Base-by-base conservation (phyloP, 2,113 vertebrate genomes). In the Apistogramma diplotaenia region DNA sequence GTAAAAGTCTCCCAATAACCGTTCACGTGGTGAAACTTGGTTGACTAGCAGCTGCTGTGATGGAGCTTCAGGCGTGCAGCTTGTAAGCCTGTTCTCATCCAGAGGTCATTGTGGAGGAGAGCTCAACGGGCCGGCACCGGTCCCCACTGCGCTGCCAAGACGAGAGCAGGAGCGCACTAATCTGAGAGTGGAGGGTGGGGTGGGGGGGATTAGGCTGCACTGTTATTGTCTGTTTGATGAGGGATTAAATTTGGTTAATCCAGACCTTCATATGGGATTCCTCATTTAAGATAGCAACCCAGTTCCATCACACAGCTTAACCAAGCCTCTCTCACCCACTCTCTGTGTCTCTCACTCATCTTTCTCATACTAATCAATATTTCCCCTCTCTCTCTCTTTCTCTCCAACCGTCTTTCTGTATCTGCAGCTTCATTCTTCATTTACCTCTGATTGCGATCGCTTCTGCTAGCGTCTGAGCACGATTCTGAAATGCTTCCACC, bases 181-280 rank as follows among this genome's bases (percentile, higher is more conserved):
- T 94, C 94, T 93, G 91, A 93, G 90, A 93, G 92, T 89, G n/a
- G n/a, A n/a, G n/a, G n/a, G n/a, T n/a, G n/a, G n/a, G n/a, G n/a
- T 89, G 90, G 82, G 85, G 40, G 79, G 93, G 94, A 95, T 95
- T 95, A 95, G 92, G 88, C 93, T 88, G 83, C 87, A 89, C 91
- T 91, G 93, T 94, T 95, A 95, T 95, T 95, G 95, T 94, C 92
- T 94, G 94, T 95, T 94, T 96, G 94, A 95, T 95, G 94, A 95
- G 94, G 94, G 94, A 94, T 96, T 95, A 95, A 94, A 92, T 94
- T 93, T 90, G 88, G 90, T 92, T 95, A 96, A 95, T 95, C 94
- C 94, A 94, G 90, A 93, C 92, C 93, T 95, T 94, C 94, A 94
- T 95, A 93, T 95, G 93, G 94, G 94, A 95, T 92, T 94, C 93